Evolutionary conservation across 1,140 invertebrate species (phyloP), one percentile per base, ranked within the genome.

Genomic region (Subanguina moxae): DNA sequence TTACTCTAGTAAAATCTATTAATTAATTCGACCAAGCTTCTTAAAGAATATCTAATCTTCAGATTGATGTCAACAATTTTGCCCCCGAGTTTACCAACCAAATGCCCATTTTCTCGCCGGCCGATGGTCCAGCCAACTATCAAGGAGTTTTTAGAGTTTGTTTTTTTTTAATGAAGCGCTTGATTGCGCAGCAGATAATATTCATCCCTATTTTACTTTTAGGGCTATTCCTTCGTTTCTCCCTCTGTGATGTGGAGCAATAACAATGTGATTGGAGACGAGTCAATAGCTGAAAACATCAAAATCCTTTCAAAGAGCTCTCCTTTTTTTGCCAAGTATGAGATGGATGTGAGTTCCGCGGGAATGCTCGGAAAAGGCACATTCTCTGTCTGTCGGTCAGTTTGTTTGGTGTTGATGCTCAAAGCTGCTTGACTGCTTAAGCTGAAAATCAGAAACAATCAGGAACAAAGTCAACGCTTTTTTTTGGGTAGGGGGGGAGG

Each of bases 201-300:
- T n/a, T 45, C 11, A 13, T 13, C n/a, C n/a, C 43, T 13, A 13
- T 45, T 11, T n/a, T 45, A 45, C 17, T 68, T 83, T 30, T 82
- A 89, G 89, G 91, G 92, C 38, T 97, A 96, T 82, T 95, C 93
- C 0, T 97, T 92, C 84, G 90, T 97, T 28, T 90, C 94, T 0
- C 94, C 94, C 1, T 93, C 92, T 70, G 88, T 94, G 63, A 83
- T 93, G 57, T 92, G 93, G 82, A 64, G 75, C 23, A 89, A 89
- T 57, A 89, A 91, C 76, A 93, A 93, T 80, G 87, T 89, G 13
- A 88, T 92, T 70, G 90, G 88, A 63, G 87, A 89, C 72, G 88
- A 81, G 56, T 61, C 69, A 13, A 58, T 81, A 48, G 67, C 66
- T 8, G 72, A 76, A 57, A 76, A 71, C 67, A 62, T 83, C 19